Evolutionary conservation across 2,888 invertebrate species (phyloP).

Genomic region (Ectobius pallidus): DNA sequence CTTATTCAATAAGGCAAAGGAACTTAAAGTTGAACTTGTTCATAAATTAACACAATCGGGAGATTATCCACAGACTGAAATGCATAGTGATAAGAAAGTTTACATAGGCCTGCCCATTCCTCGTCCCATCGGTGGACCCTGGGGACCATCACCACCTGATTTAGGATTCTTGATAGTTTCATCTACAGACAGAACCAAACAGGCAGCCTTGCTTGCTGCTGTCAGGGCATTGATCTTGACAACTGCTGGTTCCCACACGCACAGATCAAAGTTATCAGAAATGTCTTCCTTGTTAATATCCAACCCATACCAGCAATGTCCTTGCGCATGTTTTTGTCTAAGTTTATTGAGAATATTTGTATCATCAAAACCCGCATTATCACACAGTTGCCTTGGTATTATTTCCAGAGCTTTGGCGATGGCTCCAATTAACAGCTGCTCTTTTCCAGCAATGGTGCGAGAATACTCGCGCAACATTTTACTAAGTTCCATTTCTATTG

Average conservation of each 20-base stretch:
- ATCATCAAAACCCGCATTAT: constrained; percentile 99
- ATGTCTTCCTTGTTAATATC: constrained; percentile 94
- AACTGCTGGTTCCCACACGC: constrained; percentile 98
- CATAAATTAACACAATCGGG: too few relatives aligned
- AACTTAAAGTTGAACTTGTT: too few relatives aligned
- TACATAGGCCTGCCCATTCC: constrained; percentile 77
- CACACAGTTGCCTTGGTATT: constrained; percentile 96
- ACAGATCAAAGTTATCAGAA: constrained; percentile 89
- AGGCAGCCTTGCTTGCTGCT: constrained; percentile 95
- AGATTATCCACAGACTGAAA: too few relatives aligned
- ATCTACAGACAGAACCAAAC: constrained; percentile 94
- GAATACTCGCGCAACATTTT: constrained; percentile 89
- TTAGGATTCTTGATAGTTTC: constrained; percentile 97
- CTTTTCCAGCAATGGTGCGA: constrained; percentile 88
- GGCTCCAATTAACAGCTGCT: constrained; percentile 91
- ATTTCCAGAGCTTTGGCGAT: constrained; percentile 94
- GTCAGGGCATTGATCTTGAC: constrained; percentile 96
- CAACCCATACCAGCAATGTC: constrained; percentile 87
- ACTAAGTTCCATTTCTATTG: constrained; percentile 98
- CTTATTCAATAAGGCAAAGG: too few relatives aligned
- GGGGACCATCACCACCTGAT: constrained; percentile 59
- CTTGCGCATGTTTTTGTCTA: constrained; percentile 93
- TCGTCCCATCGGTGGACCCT: constrained; percentile 64
- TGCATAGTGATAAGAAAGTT: too few relatives aligned
- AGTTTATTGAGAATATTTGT: constrained; percentile 97